phyloP scores from a whole-genome alignment of 23 tunicate species.

The Ascidia mentula region DNA sequence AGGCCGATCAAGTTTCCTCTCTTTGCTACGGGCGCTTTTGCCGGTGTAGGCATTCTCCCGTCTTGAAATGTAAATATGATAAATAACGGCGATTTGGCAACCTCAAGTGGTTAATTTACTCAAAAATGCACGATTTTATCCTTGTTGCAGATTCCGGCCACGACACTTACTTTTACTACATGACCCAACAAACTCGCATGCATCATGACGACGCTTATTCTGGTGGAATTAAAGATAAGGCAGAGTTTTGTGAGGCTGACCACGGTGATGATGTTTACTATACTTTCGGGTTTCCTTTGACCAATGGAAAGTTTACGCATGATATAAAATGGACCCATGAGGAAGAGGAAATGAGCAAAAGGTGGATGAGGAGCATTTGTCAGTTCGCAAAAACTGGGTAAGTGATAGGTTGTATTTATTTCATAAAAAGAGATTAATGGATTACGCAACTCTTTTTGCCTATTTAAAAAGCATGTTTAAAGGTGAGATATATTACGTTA shows the following conservation, averaged over 20 bases:
- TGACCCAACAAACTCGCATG: conserved; percentile 4
- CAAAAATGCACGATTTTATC: no score
- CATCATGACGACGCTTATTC: conserved; percentile 5
- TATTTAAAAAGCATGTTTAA: no score
- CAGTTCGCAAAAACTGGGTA: conserved; percentile 26
- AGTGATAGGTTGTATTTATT: no score
- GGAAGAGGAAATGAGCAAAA: conserved; percentile 9
- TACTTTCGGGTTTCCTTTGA: conserved; percentile 21
- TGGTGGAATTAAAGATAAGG: background rate
- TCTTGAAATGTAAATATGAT: no score
- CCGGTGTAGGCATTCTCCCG: no score
- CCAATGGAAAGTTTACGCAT: background rate
- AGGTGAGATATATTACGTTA: no score
- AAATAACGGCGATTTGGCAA: no score
- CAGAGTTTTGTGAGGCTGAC: conserved; percentile 22
- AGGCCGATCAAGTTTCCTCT: no score
- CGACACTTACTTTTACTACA: conserved; percentile 12
- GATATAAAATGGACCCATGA: conserved; percentile 8
- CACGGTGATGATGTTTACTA: conserved; percentile 23
- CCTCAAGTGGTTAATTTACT: no score
- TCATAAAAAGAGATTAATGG: no score
- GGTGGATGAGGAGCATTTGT: conserved; percentile 15
- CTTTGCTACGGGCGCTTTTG: no score
- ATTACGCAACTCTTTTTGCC: no score
- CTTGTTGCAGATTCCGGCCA: background rate